Evolutionary conservation across 2,797 vertebrate genomes (phyloP), one percentile per base, ranked within the genome.

Genomic region (Adrianichthys oophorus): DNA sequence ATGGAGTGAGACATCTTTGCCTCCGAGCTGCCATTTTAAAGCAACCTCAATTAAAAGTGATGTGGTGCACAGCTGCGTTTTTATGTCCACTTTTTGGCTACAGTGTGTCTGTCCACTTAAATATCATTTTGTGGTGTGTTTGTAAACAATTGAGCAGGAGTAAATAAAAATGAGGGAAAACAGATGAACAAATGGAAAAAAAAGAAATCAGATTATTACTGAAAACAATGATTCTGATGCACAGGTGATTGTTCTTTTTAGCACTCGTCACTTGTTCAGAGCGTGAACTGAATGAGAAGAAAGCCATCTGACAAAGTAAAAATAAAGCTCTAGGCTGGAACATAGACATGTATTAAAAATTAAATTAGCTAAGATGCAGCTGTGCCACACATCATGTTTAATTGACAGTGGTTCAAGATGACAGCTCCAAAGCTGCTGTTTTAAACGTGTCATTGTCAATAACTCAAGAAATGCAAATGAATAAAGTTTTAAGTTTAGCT

Each of bases 371-470:
- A 21, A 13, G 14, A 7, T 32, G 41, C 58, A 52, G 42, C 59
- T 52, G 59, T 26, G 10, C 42, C 15, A 17, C 40, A 32, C 14
- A 7, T 51, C 32, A 32, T 47, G 5, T 52, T 61, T 52, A 52
- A 61, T 24, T 47, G 42, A 61, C 26, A 18, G n/a, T 52, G 21
- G 18, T 41, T 61, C 17, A 15, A 52, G 40, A 19, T 37, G 57
- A 59, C 56, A 43, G 56, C n/a, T 49, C 37, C 29, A 4, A 17
- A 29, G 46, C 14, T 29, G 47, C 29, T 46, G 41, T 47, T 41
- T 48, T 41, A 48, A 58, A 58, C 4, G 32, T 37, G 32, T 37
- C 32, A 37, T 37, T 12, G 32, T 37, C 32, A 37, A 37, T 12
- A 37, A 37, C 32, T 37, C 32, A 12, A 12, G 32, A 37, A 37